phyloP scores from a whole-genome alignment of 2,888 invertebrate species.

The Odontothrips loti region DNA sequence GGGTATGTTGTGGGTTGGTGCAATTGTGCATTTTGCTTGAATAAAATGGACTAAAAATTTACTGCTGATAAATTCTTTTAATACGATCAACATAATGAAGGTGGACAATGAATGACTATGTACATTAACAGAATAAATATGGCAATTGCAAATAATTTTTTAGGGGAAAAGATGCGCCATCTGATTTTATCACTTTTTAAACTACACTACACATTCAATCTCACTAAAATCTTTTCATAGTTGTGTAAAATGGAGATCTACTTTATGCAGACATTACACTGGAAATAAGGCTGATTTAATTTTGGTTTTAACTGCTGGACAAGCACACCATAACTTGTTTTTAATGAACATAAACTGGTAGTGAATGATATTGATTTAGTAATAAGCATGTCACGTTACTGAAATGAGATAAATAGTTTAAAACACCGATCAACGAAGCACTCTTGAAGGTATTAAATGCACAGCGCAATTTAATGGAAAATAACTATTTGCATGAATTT shows the following conservation, averaged over 20 bases:
- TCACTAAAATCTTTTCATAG: background rate
- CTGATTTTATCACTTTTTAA: background rate
- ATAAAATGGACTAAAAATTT: background rate
- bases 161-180: background rate
- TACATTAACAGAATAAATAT: constrained; percentile 24
- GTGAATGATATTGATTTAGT: background rate
- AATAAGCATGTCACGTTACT: background rate
- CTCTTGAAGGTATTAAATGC: background rate
- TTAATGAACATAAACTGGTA: background rate
- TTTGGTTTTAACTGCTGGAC: no score
- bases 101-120: background rate
- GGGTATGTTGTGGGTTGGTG: no score
- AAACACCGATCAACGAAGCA: background rate
- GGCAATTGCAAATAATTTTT: constrained; percentile 3
- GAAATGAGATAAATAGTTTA: background rate
- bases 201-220: background rate
- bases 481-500: background rate
- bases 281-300: background rate
- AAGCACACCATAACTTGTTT: background rate
- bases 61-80: constrained; percentile 25
- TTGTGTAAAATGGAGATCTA: background rate
- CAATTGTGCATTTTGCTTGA: no score
- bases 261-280: background rate
- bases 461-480: background rate
- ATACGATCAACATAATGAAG: constrained; percentile 15